Conservation (phyloP, 2,888 invertebrate species). For the Steinernema carpocapsae region DNA sequence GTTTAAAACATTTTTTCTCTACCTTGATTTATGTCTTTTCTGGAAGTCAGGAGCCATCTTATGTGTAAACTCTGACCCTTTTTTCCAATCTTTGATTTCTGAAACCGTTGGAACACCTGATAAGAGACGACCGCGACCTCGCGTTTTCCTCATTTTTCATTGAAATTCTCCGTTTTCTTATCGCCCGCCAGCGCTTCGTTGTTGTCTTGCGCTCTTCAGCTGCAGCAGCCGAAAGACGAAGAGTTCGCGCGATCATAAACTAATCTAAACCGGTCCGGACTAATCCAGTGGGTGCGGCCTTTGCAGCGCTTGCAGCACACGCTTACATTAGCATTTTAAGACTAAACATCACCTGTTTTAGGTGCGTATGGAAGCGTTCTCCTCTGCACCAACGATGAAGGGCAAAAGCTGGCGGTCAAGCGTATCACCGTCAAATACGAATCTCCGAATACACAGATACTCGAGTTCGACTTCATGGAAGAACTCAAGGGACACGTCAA, state of each 20-base stretch:
- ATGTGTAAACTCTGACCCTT: too few relatives aligned
- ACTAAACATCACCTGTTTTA: not conserved
- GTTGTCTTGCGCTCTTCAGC: conserved; percentile 7
- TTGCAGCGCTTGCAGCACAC: not conserved
- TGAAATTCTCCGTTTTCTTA: conserved; percentile 20
- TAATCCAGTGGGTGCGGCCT: not conserved
- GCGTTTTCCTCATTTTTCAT: not conserved
- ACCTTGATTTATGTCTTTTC: too few relatives aligned
- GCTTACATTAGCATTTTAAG: not conserved
- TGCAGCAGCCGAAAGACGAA: conserved; percentile 4
- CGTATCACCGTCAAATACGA: conserved; percentile 10
- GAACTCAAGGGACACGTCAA: conserved; percentile 27
- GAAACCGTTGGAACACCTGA: too few relatives aligned
- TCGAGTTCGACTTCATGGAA: conserved; percentile 19
- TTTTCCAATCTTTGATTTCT: too few relatives aligned
- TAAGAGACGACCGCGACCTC: too few relatives aligned
- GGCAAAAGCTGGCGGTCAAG: conserved; percentile 14
- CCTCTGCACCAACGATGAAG: conserved; percentile 23
- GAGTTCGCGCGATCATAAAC: conserved; percentile 26
- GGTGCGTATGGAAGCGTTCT: conserved; percentile 29
- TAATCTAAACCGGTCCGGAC: not conserved
- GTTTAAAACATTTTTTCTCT: too few relatives aligned
- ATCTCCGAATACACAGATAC: not conserved
- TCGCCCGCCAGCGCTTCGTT: not conserved
- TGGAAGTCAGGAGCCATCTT: too few relatives aligned